Base-by-base conservation (phyloP, 1,140 invertebrate species). In the Pseudomyrmex pallidus region DNA sequence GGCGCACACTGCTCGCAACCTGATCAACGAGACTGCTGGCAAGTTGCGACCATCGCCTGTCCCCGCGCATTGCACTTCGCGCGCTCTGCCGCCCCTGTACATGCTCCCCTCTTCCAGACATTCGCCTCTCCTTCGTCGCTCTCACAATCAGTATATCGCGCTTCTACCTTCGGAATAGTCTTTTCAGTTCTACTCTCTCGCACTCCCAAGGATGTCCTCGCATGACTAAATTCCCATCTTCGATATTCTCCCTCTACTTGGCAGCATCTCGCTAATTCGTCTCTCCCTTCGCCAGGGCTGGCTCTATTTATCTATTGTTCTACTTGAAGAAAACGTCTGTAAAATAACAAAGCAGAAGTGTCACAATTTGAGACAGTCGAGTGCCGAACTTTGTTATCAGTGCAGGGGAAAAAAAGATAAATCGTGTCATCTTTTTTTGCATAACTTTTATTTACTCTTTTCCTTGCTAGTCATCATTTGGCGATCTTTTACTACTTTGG, bases 21-120 rank as follows among this genome's bases (percentile, higher is more conserved):
- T 82, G 82, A 89, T 90, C 90, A 90, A 88, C 87, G 74, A 90
- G 83, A 91, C 88, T 89, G 77, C 70, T 68, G 87, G 83, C 85
- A 52, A 84, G 84, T 89, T 87, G 78, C 56, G 86, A 83, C 80
- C 82, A 56, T 67, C 83, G 66, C 68, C 66, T 73, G 59, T n/a
- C 52, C 74, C 59, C 63, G 66, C 48, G 35, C 64, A 35, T 35
- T 74, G 61, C 54, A 70, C 80, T 35, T 73, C 68, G 66, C 82
- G 72, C 82, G 54, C 76, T 66, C 87, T 67, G 50, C 72, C 70
- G 59, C 46, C 44, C 76, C 61, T 22, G 54, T 56, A 48, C 17
- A 50, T 59, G 62, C 83, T 46, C 59, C 67, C 64, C 72, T 64
- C 22, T 22, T 17, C 7, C n/a, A 48, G 44, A 50, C 56, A 35